Evolutionary conservation across 2,888 invertebrate genomes (phyloP), one percentile per base, ranked within the genome.

Genomic region (Formica aserva): DNA sequence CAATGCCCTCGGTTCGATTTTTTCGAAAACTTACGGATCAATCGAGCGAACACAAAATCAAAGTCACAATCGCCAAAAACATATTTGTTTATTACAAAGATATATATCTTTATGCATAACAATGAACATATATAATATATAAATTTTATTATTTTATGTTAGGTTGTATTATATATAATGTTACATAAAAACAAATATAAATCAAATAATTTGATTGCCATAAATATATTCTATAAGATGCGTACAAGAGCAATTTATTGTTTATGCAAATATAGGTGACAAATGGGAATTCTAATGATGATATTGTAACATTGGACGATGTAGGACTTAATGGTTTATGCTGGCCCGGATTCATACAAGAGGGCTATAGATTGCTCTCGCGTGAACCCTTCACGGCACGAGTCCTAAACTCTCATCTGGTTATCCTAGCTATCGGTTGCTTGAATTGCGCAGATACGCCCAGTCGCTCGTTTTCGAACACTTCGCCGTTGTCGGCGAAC

Each of bases 391-490:
- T 77, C 41, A 66, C 55, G 38, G n/a, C 13, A 77, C 22, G 13
- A 65, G 29, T 26, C 13, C 55, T 29, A 67, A 76, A 76, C 35
- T 65, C 76, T 76, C 32, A 13, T 26, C 29, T 35, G 13, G 57
- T 29, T 41, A 71, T 71, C 60, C 52, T 52, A 8, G 0, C 8
- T 52, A 52, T 52, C 52, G n/a, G 52, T n/a, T 26, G 15, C 45
- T 80, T 71, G 66, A 75, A 74, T 38, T 52, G 48, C 22, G 9
- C 38, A 22, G 41, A 77, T 62, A 60, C n/a, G n/a, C 29, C 26
- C 26, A 41, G 29, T 63, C 65, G 78, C 26, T 75, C 75, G 84
- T 82, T 88, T 74, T 76, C 85, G 87, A 81, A 81, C 66, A 77
- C 67, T n/a, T 52, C 74, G 57, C 29, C 38, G 83, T 57, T 38